Conservation (phyloP, 2,113 vertebrate genomes). For the Gymnogyps californianus region DNA sequence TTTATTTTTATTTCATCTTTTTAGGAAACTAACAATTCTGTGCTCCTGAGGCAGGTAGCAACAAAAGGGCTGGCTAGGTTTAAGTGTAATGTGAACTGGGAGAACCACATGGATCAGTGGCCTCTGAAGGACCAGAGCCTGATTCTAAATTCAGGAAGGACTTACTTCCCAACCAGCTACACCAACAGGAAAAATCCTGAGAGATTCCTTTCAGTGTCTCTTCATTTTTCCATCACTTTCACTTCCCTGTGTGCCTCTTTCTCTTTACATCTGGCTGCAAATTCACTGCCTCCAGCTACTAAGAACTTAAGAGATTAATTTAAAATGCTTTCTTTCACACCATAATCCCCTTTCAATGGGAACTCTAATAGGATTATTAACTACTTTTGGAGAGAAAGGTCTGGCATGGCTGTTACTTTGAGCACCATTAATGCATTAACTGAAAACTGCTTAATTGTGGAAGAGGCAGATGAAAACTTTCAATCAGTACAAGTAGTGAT, state of each 20-base stretch:
- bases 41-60: neutral
- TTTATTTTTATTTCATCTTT: neutral
- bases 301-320: neutral
- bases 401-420: neutral
- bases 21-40: neutral
- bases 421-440: neutral
- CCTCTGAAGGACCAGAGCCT: neutral
- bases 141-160: neutral
- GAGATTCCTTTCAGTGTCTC: neutral
- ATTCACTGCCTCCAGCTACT: neutral
- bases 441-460: neutral
- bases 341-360: neutral
- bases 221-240: neutral
- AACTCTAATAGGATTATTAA: neutral
- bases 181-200: neutral
- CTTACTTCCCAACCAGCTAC: neutral
- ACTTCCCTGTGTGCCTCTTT: neutral
- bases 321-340: conserved; percentile 15
- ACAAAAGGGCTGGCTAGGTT: neutral
- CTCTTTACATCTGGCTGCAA: neutral
- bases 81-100: neutral
- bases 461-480: neutral
- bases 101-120: neutral
- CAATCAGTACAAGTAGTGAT: neutral
- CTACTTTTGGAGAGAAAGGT: neutral